phyloP scores from a whole-genome alignment of 2,888 invertebrate species.

The Plebejus melissa region DNA sequence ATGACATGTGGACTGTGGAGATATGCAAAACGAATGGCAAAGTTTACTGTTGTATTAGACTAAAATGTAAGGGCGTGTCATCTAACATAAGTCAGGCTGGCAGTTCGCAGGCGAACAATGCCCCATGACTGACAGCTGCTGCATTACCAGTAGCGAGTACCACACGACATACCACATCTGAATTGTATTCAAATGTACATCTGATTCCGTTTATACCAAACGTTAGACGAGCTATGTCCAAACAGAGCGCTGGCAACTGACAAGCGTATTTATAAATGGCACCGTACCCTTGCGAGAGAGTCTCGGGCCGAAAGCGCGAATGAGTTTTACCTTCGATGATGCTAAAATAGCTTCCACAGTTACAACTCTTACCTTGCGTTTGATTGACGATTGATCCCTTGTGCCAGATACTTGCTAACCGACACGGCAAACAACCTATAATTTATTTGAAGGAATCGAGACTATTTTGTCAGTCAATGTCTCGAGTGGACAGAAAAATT shows the following conservation, averaged over 20 bases:
- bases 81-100: conserved; percentile 38
- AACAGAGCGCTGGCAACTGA: conserved; percentile 59
- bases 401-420: conserved; percentile 75
- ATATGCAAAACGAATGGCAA: conserved; percentile 44
- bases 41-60: conserved; percentile 48
- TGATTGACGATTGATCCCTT: conserved; percentile 78
- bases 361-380: conserved; percentile 77
- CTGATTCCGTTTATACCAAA: conserved; percentile 38
- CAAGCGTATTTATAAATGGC: conserved; percentile 71
- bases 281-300: conserved; percentile 72
- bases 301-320: conserved; percentile 74
- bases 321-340: conserved; percentile 77
- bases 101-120: conserved; percentile 39
- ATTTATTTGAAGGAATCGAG: conserved; percentile 35
- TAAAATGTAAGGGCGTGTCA: conserved; percentile 47
- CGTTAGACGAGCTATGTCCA: conserved; percentile 41
- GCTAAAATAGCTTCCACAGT: conserved; percentile 74
- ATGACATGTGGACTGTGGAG: conserved; percentile 34
- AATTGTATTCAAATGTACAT: conserved; percentile 41
- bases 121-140: conserved; percentile 39
- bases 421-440: conserved; percentile 58
- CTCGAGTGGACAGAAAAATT: conserved; percentile 29
- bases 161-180: conserved; percentile 36
- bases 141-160: conserved; percentile 33
- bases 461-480: conserved; percentile 31